These are phyloP conservation scores for Picathartes gymnocephalus DNA, from an alignment of 2,113 vertebrate genomes.

Conservation along the genomic window DNA sequence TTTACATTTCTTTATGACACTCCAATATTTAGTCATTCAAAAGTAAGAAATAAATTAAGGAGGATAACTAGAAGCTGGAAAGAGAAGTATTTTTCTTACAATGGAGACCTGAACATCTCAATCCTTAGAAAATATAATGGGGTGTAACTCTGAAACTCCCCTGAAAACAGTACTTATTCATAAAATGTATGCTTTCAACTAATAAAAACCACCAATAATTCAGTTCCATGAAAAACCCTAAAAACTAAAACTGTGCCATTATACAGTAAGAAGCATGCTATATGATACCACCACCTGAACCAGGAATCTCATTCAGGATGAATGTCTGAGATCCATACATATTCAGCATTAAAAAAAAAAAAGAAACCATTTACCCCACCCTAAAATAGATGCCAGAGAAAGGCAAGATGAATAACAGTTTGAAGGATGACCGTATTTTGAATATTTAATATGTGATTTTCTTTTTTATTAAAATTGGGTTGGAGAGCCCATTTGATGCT, in stretches of 20 bases:
- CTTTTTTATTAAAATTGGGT: neutral
- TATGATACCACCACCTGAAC: neutral
- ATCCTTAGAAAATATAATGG: neutral
- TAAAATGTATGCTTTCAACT: neutral
- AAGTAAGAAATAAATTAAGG: neutral
- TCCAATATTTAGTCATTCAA: neutral
- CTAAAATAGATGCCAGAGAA: neutral
- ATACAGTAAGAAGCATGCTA: neutral
- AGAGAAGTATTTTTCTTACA: neutral
- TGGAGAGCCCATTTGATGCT: neutral
- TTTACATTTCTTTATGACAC: neutral
- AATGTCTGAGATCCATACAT: neutral
- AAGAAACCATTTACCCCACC: neutral
- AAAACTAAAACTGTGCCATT: neutral
- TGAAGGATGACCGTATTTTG: neutral
- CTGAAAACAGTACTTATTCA: neutral
- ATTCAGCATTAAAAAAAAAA: neutral
- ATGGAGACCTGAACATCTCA: neutral
- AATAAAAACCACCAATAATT: neutral
- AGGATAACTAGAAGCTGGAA: neutral
- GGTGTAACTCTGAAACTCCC: neutral
- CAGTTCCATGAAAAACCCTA: accelerated
- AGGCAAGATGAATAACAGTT: neutral
- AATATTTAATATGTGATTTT: neutral
- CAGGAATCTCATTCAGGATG: neutral